phyloP scores from a whole-genome alignment of 2,113 vertebrate genomes.

The Heteronetta atricapilla region DNA sequence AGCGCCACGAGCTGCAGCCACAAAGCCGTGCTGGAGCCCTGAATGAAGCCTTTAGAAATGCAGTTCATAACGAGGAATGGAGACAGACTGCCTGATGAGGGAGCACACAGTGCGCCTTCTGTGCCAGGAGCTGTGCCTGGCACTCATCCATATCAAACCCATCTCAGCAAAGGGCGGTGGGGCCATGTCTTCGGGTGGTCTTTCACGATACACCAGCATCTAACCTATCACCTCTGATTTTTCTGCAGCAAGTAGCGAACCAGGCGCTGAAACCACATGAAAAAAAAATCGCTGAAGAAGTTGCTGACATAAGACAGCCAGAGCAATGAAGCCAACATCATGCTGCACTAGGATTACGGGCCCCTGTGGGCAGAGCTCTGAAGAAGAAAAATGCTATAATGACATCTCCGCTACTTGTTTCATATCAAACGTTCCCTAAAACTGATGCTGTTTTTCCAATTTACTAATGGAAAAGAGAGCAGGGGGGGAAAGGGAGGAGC shows the following conservation, averaged over 20 bases:
- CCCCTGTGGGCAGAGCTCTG: neutral
- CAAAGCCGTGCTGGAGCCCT: neutral
- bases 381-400: neutral
- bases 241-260: neutral
- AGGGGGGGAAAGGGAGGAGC: rapidly evolving
- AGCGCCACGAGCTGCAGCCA: neutral
- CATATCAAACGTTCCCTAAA: neutral
- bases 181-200: neutral
- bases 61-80: neutral
- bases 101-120: neutral
- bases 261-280: neutral
- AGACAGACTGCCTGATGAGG: neutral
- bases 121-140: rapidly evolving
- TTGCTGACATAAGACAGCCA: neutral
- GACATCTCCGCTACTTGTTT: neutral
- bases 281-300: neutral
- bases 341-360: neutral
- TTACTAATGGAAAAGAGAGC: neutral
- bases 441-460: neutral
- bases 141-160: neutral
- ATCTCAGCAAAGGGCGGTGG: neutral
- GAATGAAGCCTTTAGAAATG: neutral
- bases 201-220: rapidly evolving
- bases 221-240: neutral
- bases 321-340: neutral